Conservation (phyloP, 2,113 vertebrate genomes). For the Urocolius indicus region DNA sequence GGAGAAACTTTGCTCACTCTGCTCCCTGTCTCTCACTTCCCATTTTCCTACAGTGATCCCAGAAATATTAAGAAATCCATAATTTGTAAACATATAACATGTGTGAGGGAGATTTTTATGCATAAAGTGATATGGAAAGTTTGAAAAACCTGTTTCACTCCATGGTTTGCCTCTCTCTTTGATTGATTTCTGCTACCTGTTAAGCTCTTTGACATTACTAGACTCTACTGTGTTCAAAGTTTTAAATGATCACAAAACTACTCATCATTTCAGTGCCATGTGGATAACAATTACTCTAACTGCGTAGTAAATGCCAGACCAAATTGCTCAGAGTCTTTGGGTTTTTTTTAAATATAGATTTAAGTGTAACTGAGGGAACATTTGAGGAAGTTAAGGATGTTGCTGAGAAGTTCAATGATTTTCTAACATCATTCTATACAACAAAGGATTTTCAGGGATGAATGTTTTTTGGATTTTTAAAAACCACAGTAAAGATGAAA, state of each 20-base stretch:
- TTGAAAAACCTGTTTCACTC: background rate
- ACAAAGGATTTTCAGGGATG: background rate
- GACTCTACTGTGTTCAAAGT: slow-evolving; percentile 24
- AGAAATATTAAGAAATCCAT: background rate
- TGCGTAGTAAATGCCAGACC: background rate
- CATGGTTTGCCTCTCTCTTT: background rate
- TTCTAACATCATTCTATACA: background rate
- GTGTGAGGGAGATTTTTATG: background rate
- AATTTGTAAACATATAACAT: background rate
- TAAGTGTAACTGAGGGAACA: background rate
- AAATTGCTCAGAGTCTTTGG: background rate
- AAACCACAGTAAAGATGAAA: background rate
- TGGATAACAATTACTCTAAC: slow-evolving; percentile 6
- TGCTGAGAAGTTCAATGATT: background rate
- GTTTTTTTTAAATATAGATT: background rate
- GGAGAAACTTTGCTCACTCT: background rate
- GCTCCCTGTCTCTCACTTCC: background rate
- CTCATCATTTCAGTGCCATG: background rate
- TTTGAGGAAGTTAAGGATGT: background rate
- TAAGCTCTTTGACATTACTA: background rate
- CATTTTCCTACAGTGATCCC: background rate
- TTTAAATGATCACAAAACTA: slow-evolving; percentile 32
- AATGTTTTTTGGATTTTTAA: too few species aligned
- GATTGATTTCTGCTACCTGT: slow-evolving; percentile 14
- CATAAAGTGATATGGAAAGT: background rate